These are phyloP conservation scores for Meriones unguiculatus DNA, from an alignment of 2,113 vertebrate species.

Conservation along the genomic window DNA sequence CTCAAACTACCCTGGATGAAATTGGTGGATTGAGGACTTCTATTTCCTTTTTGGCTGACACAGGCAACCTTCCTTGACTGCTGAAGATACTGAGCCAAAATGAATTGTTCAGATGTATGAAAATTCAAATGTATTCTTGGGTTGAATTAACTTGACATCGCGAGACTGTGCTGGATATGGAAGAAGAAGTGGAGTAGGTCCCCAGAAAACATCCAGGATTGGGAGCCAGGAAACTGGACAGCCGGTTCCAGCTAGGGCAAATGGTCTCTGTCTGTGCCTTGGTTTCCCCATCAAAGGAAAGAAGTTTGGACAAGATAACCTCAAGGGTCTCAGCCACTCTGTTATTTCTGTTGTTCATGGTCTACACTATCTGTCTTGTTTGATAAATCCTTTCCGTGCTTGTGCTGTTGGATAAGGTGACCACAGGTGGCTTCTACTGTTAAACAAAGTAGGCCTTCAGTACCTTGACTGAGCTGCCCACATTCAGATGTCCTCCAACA, in stretches of 20 bases:
- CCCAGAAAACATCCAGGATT: not conserved
- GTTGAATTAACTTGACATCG: not conserved
- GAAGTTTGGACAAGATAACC: not conserved
- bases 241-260: too few relatives aligned
- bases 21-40: not conserved
- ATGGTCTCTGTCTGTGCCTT: not conserved
- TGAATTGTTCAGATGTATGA: conserved; percentile 12
- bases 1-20: not conserved
- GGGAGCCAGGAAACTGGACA: not conserved
- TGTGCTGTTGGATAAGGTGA: not conserved
- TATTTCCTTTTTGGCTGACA: not conserved
- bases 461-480: not conserved
- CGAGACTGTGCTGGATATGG: not conserved
- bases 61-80: not conserved
- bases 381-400: not conserved
- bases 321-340: not conserved
- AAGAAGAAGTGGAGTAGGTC: not conserved
- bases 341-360: not conserved
- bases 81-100: not conserved
- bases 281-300: not conserved
- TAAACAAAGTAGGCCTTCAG: not conserved
- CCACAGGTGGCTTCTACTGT: not conserved
- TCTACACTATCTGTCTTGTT: not conserved
- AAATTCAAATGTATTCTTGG: not conserved
- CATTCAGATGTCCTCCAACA: not conserved